Evolutionary conservation across 1,140 invertebrate species (phyloP).

Genomic region (Drosophila arizonae): DNA sequence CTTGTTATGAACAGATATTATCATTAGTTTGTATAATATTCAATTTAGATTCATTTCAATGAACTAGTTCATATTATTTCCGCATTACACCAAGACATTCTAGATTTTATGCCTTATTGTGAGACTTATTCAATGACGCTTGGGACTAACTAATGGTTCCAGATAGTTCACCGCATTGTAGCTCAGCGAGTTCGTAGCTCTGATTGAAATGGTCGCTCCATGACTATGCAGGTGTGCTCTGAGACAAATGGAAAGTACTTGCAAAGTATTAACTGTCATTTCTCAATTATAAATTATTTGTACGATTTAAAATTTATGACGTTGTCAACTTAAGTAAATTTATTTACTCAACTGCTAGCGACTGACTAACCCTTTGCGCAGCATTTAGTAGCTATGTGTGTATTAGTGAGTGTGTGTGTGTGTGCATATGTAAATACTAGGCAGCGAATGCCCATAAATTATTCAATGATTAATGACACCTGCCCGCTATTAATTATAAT

Average conservation of each 20-base stretch:
- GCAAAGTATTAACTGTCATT: constrained; percentile 17
- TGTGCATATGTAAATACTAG: constrained; percentile 48
- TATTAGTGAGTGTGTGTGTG: no score
- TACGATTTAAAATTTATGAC: constrained; percentile 48
- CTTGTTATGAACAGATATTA: no score
- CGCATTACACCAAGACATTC: no score
- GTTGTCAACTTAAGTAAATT: constrained; percentile 58
- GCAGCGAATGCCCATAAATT: constrained; percentile 65
- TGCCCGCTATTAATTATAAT: constrained; percentile 81
- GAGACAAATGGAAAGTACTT: constrained; percentile 19
- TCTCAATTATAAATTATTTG: constrained; percentile 31
- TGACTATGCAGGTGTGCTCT: neutral
- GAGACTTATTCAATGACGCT: no score
- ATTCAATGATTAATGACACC: constrained; percentile 79
- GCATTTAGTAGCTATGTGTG: neutral
- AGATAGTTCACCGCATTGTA: no score
- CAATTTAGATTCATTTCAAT: no score
- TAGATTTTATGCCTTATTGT: no score
- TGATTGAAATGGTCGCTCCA: no score
- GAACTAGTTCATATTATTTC: no score
- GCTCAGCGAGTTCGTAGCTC: no score
- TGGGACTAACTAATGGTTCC: no score
- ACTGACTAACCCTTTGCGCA: constrained; percentile 51
- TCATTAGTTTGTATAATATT: no score
- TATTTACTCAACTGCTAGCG: constrained; percentile 35